Evolutionary conservation across 1,140 invertebrate genomes (phyloP).

Genomic region (Neomicropteryx cornuta): DNA sequence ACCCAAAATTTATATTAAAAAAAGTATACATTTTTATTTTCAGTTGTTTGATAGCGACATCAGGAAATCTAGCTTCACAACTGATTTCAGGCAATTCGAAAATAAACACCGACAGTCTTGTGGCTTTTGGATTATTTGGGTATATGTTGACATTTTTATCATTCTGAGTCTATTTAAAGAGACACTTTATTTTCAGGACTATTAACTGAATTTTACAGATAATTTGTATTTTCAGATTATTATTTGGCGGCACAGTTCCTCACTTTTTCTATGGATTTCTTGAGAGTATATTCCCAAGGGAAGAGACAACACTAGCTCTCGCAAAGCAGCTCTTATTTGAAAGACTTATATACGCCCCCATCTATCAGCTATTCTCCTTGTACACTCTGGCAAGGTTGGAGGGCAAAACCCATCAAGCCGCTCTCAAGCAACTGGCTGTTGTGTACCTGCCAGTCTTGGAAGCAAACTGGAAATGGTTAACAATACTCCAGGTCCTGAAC

Average conservation of each 20-base stretch:
- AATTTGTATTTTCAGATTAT: constrained; percentile 45
- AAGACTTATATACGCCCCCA: constrained; percentile 53
- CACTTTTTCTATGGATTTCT: constrained; percentile 58
- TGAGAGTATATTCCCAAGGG: constrained; percentile 42
- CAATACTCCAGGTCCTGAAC: constrained; percentile 57
- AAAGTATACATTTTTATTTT: constrained; percentile 20
- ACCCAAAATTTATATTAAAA: too few species aligned
- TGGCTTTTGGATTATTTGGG: constrained; percentile 62
- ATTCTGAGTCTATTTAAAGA: constrained; percentile 2
- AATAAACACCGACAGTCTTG: constrained; percentile 47
- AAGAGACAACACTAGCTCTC: constrained; percentile 38
- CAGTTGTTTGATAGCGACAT: constrained; percentile 48
- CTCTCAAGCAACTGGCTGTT: constrained; percentile 44
- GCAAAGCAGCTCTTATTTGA: constrained; percentile 50
- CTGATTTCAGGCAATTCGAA: constrained; percentile 44
- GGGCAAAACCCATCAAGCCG: constrained; percentile 50
- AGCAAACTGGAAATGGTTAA: constrained; percentile 62
- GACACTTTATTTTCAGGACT: constrained; percentile 2
- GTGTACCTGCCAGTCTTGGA: constrained; percentile 49
- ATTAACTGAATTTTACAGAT: too few species aligned
- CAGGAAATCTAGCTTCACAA: constrained; percentile 55
- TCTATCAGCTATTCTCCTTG: constrained; percentile 55
- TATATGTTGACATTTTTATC: too few species aligned
- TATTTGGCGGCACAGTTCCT: constrained; percentile 60
- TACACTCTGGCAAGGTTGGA: constrained; percentile 59